Evolutionary conservation across 2,888 invertebrate genomes (phyloP).

Genomic region (Athalia rosae): DNA sequence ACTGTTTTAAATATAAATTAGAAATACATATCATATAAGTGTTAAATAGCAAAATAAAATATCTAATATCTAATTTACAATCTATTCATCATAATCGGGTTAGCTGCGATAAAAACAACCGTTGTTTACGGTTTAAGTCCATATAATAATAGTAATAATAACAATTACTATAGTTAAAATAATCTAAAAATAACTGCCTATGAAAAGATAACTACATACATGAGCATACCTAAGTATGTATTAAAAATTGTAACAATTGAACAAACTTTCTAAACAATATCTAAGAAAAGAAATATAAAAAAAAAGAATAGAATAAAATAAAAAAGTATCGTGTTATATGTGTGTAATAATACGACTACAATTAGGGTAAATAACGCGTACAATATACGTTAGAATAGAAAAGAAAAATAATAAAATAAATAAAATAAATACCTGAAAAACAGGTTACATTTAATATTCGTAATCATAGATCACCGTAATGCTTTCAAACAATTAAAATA

Average conservation of each 20-base stretch:
- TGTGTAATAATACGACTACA: constrained; percentile 61
- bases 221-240: not conserved
- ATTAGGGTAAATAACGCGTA: constrained; percentile 39
- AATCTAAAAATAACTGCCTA: constrained; percentile 52
- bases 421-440: constrained; percentile 64
- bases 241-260: constrained; percentile 45
- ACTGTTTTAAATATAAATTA: constrained; percentile 28
- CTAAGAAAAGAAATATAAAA: too few species aligned
- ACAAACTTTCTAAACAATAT: constrained; percentile 47
- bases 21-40: constrained; percentile 37
- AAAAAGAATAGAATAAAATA: too few species aligned
- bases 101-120: constrained; percentile 60
- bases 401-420: constrained; percentile 48
- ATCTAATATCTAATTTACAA: constrained; percentile 27
- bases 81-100: constrained; percentile 49
- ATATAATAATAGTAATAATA: constrained; percentile 43
- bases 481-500: constrained; percentile 41
- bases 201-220: constrained; percentile 56
- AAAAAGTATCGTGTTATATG: constrained; percentile 3
- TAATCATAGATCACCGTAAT: constrained; percentile 40
- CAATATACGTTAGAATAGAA: constrained; percentile 19
- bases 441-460: constrained; percentile 50
- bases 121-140: constrained; percentile 51
- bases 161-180: constrained; percentile 49
- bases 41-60: constrained; percentile 50